Percentiles rank a stretch among this genome's conserved stretches.
Conservation (phyloP, 1,140 invertebrate species). For the Proctacanthus coquilletti region DNA sequence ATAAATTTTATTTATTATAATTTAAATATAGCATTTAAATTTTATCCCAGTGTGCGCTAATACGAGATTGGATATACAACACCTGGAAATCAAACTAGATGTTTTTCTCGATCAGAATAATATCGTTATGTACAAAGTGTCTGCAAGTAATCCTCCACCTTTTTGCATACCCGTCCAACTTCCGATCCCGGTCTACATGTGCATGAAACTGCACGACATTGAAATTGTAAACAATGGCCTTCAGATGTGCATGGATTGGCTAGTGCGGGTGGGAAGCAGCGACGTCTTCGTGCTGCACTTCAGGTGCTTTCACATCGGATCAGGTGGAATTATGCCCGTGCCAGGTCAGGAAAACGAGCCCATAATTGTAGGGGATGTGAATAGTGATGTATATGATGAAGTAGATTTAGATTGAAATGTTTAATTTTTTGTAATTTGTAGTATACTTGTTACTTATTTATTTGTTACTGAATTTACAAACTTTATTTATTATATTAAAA, state of each 20-base stretch:
- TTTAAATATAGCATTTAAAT: no score
- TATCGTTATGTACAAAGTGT: constrained; percentile 20
- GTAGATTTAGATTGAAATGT: no score
- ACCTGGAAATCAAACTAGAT: constrained; percentile 20
- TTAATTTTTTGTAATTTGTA: no score
- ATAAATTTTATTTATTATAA: no score
- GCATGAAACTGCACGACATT: constrained; percentile 23
- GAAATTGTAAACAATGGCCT: constrained; percentile 13
- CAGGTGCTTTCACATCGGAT: constrained; percentile 23
- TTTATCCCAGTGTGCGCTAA: constrained; percentile 20
- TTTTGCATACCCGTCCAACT: constrained; percentile 28
- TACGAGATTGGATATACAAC: constrained; percentile 16
- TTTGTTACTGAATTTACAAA: no score
- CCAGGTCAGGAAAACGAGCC: no score
- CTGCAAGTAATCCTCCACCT: constrained; percentile 18
- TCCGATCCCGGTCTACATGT: constrained; percentile 26
- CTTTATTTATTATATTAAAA: no score
- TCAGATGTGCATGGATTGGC: constrained; percentile 27
- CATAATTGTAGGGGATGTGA: no score
- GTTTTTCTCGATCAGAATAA: constrained; percentile 17
- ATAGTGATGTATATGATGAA: no score
- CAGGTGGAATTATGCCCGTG: constrained; percentile 15
- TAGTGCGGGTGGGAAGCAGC: constrained; percentile 20
- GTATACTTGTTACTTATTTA: no score
- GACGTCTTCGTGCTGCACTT: constrained; percentile 28